Percentiles rank a stretch among this genome's conserved stretches.
Conservation (phyloP, 2,113 vertebrate genomes). For the Campylomormyrus numenius region DNA sequence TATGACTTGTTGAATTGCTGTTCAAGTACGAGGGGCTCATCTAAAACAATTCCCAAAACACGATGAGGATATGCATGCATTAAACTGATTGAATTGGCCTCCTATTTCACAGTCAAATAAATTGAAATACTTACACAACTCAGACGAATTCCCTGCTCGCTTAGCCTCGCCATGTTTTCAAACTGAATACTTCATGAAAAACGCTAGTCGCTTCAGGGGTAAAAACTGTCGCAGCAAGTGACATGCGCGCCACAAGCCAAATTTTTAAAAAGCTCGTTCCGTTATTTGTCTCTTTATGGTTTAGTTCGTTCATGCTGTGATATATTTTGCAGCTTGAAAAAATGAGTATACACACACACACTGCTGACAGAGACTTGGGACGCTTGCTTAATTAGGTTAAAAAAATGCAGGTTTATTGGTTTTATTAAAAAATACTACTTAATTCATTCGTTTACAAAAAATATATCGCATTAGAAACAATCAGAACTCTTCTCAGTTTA, state of each 20-base stretch:
- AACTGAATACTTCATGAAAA: conserved; percentile 3
- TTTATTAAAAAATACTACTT: not conserved
- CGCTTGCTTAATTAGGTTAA: not conserved
- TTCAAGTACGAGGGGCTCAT: conserved; percentile 69
- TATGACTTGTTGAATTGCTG: conserved; percentile 70
- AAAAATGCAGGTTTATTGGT: not conserved
- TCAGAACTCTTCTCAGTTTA: not conserved
- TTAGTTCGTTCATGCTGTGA: not conserved
- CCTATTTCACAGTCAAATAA: not conserved
- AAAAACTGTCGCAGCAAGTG: conserved; percentile 2
- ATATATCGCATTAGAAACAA: not conserved
- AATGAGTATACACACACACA: not conserved
- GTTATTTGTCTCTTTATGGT: not conserved
- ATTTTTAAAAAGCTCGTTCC: not conserved
- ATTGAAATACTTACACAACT: conserved; percentile 57
- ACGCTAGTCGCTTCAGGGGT: not conserved
- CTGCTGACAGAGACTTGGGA: not conserved
- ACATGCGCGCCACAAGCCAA: not conserved
- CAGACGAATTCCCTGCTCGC: conserved; percentile 60
- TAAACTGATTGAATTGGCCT: not conserved
- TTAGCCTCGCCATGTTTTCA: conserved; percentile 57
- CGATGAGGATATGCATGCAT: not conserved
- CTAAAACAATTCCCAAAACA: conserved; percentile 38
- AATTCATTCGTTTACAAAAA: not conserved
- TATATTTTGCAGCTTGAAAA: not conserved